phyloP scores from a whole-genome alignment of 2,797 vertebrate genomes.

The Mormyrus proboscirostris region DNA sequence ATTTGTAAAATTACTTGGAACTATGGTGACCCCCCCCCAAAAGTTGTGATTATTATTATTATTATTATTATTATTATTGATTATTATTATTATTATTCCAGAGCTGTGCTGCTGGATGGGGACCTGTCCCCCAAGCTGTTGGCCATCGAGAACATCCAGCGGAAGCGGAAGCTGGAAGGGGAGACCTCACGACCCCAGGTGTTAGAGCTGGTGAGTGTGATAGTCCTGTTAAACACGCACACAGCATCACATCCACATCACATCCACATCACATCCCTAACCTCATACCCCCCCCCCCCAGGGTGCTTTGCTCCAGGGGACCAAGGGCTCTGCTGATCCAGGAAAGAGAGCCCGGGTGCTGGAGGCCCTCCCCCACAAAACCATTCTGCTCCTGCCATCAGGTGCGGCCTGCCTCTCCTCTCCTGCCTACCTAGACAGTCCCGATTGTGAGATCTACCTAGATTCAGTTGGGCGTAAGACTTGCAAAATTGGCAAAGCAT shows the following conservation, averaged over 20 bases:
- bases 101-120: constrained; percentile 66
- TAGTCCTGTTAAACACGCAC: neutral
- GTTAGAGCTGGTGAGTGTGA: constrained; percentile 72
- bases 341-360: constrained; percentile 82
- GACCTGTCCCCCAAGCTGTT: constrained; percentile 73
- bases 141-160: constrained; percentile 77
- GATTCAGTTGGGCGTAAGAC: neutral
- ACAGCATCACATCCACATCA: neutral
- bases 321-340: constrained; percentile 57
- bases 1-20: neutral
- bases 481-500: neutral
- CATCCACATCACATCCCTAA: neutral
- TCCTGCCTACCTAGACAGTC: neutral
- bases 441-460: neutral
- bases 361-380: constrained; percentile 65
- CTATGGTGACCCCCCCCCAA: neutral
- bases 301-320: constrained; percentile 68
- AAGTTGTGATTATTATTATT: no score
- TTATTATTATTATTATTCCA: constrained; percentile 48
- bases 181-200: constrained; percentile 73
- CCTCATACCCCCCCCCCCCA: constrained; percentile 38
- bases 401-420: constrained; percentile 58
- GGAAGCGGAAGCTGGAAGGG: constrained; percentile 87
- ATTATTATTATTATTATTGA: no score
- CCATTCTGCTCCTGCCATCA: constrained; percentile 83